These are phyloP conservation scores for Papilio gigon DNA, from an alignment of 2,888 invertebrate genomes.

Conservation along the genomic window DNA sequence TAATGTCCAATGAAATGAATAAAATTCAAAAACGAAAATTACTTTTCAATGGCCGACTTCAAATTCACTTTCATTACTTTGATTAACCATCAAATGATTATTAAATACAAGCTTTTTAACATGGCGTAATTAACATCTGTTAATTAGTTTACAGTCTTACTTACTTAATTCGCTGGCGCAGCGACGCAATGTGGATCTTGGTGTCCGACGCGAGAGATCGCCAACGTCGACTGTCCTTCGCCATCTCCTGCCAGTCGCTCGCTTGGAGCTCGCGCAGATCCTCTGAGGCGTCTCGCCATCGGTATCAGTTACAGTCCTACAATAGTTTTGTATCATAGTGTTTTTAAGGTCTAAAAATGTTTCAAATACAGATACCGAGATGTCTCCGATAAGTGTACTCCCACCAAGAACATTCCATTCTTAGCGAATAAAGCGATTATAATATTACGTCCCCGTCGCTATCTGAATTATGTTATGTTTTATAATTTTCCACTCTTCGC, in stretches of 20 bases:
- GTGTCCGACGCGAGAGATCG: no score
- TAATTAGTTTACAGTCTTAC: not conserved
- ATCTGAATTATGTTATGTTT: slow-evolving; percentile 67
- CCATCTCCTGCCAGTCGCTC: no score
- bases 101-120: no score
- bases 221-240: no score
- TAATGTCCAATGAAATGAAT: slow-evolving; percentile 66
- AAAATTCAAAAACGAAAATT: slow-evolving; percentile 43
- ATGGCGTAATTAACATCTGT: not conserved
- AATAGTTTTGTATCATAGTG: not conserved
- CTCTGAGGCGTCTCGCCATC: no score
- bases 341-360: not conserved
- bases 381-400: slow-evolving; percentile 14
- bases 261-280: no score
- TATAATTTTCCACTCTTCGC: slow-evolving; percentile 74
- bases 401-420: slow-evolving; percentile 34
- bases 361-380: not conserved
- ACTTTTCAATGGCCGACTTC: slow-evolving; percentile 31
- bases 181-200: no score
- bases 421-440: slow-evolving; percentile 54
- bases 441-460: slow-evolving; percentile 62
- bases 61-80: slow-evolving; percentile 10
- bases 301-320: not conserved
- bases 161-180: no score
- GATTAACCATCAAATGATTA: not conserved